Evolutionary conservation across 2,888 invertebrate genomes (phyloP).

Genomic region (Odontothrips loti): DNA sequence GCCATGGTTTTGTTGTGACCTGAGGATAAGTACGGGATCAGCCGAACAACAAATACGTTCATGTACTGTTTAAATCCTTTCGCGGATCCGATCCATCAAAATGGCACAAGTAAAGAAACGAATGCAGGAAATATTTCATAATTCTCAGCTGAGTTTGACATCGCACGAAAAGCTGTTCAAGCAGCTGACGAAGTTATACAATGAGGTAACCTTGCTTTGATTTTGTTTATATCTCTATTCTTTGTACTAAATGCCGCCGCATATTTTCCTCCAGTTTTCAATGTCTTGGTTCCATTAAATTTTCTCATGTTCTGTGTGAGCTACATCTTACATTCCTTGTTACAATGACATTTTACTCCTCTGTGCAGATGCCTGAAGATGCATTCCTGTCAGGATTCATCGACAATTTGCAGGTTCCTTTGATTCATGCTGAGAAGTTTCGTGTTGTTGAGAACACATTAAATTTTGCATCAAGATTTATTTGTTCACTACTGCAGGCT

Average conservation of each 20-base stretch:
- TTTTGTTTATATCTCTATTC: background rate
- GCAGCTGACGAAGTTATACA: background rate
- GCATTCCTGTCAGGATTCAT: constrained; percentile 61
- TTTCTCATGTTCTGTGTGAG: background rate
- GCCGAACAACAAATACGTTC: too few relatives aligned
- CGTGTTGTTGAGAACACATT: constrained; percentile 64
- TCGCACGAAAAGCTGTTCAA: background rate
- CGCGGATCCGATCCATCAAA: too few relatives aligned
- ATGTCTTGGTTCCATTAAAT: background rate
- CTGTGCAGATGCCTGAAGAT: constrained; percentile 52
- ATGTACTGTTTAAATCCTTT: too few relatives aligned
- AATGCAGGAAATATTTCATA: background rate
- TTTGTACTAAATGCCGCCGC: background rate
- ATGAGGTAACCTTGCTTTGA: background rate
- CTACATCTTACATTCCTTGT: background rate
- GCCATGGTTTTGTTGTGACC: too few relatives aligned
- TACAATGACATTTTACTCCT: constrained; percentile 35
- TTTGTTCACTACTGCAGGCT: constrained; percentile 53
- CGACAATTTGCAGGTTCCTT: constrained; percentile 58
- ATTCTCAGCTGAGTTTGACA: background rate
- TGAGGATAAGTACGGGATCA: too few relatives aligned
- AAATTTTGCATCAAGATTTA: constrained; percentile 68
- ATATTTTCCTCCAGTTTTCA: background rate
- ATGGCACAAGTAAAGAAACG: background rate
- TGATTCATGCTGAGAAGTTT: constrained; percentile 64